A percentile compares a stretch with the other conserved stretches of the same genome.
phyloP scores from a whole-genome alignment of 2,797 vertebrate species.

The Loriculus beryllinus region DNA sequence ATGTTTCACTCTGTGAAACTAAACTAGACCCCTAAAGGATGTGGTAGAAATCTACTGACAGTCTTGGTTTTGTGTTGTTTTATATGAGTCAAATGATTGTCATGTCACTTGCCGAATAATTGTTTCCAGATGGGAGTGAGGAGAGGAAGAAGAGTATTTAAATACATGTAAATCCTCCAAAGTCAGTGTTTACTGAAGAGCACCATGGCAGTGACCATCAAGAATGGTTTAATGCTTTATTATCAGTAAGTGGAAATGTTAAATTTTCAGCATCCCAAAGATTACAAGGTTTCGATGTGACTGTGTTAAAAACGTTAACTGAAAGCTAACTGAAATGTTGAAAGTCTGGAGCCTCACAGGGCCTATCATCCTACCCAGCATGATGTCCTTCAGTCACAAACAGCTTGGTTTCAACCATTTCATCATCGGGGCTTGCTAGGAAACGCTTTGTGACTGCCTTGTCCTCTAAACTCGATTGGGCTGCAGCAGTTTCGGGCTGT shows the following conservation, averaged over 20 bases:
- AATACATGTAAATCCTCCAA: conserved; percentile 5
- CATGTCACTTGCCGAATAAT: conserved; percentile 36
- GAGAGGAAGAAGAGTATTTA: neutral
- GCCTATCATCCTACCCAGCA: neutral
- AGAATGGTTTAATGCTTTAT: neutral
- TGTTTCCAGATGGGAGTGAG: conserved; percentile 22
- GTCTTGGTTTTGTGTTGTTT: conserved; percentile 32
- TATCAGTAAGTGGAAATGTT: neutral
- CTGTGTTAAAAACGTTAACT: neutral
- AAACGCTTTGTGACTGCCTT: neutral
- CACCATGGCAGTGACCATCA: neutral
- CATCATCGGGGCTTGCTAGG: neutral
- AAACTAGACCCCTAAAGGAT: conserved; percentile 22
- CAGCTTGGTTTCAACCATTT: neutral
- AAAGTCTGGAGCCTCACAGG: neutral
- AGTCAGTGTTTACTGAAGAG: neutral
- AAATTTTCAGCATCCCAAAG: neutral
- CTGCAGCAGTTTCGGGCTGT: neutral
- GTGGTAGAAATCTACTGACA: conserved; percentile 38
- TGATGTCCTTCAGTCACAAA: neutral
- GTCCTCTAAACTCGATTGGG: neutral
- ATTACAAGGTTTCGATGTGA: neutral
- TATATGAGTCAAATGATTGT: conserved; percentile 45
- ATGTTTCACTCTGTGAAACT: conserved; percentile 40
- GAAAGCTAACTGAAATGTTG: neutral